These are phyloP conservation scores for Luffia ferchaultella DNA, from an alignment of 2,888 invertebrate genomes.

Conservation along the genomic window DNA sequence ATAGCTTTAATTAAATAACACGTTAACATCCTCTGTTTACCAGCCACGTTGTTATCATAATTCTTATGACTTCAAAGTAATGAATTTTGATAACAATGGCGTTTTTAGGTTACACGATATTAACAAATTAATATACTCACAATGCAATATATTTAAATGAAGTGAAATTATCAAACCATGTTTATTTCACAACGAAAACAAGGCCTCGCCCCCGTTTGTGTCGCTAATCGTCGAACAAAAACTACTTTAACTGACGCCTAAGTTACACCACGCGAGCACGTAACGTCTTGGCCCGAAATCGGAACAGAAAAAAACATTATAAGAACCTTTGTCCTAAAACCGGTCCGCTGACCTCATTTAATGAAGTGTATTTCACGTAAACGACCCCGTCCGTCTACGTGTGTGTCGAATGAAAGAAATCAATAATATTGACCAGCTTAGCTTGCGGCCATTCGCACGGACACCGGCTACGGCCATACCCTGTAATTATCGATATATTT, in stretches of 20 bases:
- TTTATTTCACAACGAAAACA: background rate
- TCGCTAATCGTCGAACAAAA: background rate
- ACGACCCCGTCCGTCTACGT: background rate
- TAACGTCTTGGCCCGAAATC: background rate
- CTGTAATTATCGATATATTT: background rate
- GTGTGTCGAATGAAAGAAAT: conserved; percentile 17
- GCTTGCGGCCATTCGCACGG: conserved; percentile 6
- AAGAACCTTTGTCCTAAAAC: background rate
- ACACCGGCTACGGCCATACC: background rate
- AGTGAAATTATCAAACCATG: background rate
- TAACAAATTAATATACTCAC: too few species aligned
- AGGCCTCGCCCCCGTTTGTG: background rate
- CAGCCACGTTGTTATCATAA: too few species aligned
- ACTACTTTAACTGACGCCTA: background rate
- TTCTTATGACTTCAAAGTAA: too few species aligned
- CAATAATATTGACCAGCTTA: conserved; percentile 25
- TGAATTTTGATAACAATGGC: too few species aligned
- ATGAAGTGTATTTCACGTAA: conserved; percentile 3
- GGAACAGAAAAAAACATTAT: background rate
- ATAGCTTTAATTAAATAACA: too few species aligned
- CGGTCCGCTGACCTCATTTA: conserved; percentile 7
- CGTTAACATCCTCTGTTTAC: too few species aligned
- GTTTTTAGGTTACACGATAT: too few species aligned
- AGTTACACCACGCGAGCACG: background rate
- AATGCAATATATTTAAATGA: too few species aligned